phyloP scores from a whole-genome alignment of 2,113 vertebrate genomes.

The Brachypteracias leptosomus region DNA sequence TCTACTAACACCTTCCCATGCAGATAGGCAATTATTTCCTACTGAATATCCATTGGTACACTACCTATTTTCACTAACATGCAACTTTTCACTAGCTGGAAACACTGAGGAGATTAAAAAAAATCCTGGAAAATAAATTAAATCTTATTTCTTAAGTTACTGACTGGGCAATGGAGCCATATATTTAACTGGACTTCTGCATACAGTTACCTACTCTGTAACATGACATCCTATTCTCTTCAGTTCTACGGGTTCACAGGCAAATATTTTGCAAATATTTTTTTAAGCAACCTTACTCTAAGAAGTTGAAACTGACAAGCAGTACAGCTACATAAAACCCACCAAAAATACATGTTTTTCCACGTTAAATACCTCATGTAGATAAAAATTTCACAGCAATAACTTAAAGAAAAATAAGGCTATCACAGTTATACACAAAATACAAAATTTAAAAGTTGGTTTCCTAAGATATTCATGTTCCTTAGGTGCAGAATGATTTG shows the following conservation, averaged over 20 bases:
- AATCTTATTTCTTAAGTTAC: neutral
- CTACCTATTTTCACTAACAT: neutral
- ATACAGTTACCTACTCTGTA: neutral
- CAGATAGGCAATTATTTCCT: neutral
- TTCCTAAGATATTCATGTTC: neutral
- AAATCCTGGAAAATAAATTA: neutral
- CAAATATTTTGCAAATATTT: neutral
- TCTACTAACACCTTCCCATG: neutral
- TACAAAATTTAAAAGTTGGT: neutral
- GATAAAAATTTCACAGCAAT: neutral
- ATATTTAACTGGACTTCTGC: neutral
- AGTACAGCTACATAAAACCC: neutral
- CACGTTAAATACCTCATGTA: neutral
- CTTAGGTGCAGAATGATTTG: neutral
- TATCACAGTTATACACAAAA: neutral
- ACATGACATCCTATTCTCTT: neutral
- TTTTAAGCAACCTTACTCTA: neutral
- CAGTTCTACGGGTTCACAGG: neutral
- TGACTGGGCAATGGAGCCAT: neutral
- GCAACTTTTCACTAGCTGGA: neutral
- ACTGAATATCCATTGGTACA: neutral
- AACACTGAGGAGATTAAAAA: neutral
- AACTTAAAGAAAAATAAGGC: neutral
- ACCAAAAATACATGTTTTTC: neutral
- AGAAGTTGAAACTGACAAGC: neutral